Evolutionary conservation across 1,140 invertebrate genomes (phyloP), one percentile per base, ranked within the genome.

Genomic region (Diuraphis noxia): DNA sequence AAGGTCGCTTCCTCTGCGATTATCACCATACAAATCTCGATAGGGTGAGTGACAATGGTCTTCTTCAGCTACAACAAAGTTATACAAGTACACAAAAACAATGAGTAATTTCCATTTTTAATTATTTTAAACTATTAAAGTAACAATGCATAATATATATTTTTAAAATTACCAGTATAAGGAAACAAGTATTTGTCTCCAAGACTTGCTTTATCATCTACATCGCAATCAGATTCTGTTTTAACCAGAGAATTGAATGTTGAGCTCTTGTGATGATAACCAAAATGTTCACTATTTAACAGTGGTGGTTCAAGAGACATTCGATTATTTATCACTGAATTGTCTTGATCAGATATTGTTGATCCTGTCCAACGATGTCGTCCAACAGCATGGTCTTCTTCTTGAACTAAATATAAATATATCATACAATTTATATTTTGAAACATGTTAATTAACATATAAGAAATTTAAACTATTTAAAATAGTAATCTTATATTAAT

Each of bases 121-220:
- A 7, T 52, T 56, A 25, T 56, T 56, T 30, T 8, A 3, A n/a
- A 23, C 25, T 25, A 63, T 30, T n/a, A n/a, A 30, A 9, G 56
- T 63, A 72, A n/a, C 4, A n/a, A 17, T 84, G 17, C 17, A 19
- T 7, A 85, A 34, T 85, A 85, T 41, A 30, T 82, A 40, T 81
- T 41, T 41, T 7, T 93, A 93, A 49, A 93, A 92, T 72, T 93
- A 95, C 92, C 94, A 93, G 93, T 95, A 93, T 92, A 95, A 92
- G 92, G 94, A 93, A 93, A 94, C 92, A 93, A 94, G 92, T 92
- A 94, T 93, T 92, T 94, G 93, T 93, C 94, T 92, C 92, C 93
- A 21, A 93, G 72, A 91, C 81, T 87, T 0, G 79, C 46, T 87
- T 92, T 92, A 38, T 92, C 90, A 25, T 92, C 92, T 30, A 90